Evolutionary conservation across 2,113 vertebrate species (phyloP).

Genomic region (Sapayoa aenigma): DNA sequence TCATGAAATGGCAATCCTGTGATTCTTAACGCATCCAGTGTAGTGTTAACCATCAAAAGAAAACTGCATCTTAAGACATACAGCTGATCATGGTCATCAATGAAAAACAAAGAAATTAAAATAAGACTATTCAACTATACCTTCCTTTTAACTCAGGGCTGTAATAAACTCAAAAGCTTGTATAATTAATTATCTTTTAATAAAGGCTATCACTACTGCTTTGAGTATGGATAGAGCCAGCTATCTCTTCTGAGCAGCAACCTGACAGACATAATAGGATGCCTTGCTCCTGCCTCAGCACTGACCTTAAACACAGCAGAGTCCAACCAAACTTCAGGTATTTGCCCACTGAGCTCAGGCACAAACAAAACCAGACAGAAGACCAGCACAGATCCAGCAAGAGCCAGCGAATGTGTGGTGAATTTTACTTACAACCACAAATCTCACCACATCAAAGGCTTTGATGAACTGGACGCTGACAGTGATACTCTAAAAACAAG

Average conservation of each 20-base stretch:
- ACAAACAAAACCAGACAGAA: not conserved
- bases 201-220: not conserved
- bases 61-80: not conserved
- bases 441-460: not conserved
- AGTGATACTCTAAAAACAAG: not conserved
- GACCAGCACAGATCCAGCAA: not conserved
- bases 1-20: not conserved
- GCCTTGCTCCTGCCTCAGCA: not conserved
- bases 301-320: not conserved
- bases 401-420: rapidly evolving
- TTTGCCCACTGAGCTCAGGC: not conserved
- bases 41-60: not conserved
- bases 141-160: not conserved
- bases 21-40: not conserved
- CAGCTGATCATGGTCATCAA: not conserved
- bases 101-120: not conserved
- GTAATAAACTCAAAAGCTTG: not conserved
- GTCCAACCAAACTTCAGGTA: not conserved
- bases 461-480: not conserved
- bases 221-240: not conserved
- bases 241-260: not conserved
- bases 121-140: not conserved
- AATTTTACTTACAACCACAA: not conserved
- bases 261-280: not conserved
- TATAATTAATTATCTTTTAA: not conserved